Base-by-base conservation (phyloP, 1,140 invertebrate genomes). In the Plodia interpunctella region DNA sequence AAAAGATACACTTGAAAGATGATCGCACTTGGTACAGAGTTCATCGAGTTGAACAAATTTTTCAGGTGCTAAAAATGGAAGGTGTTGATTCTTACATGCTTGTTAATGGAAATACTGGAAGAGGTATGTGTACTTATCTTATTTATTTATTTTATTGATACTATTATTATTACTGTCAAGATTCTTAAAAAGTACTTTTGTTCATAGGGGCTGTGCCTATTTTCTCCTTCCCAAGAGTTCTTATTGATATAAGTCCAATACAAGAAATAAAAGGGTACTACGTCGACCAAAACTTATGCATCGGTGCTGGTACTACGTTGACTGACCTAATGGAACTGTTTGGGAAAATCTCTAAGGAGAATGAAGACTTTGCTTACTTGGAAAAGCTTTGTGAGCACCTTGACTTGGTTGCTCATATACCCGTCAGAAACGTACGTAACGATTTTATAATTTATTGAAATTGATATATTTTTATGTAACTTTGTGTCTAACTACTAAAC, bases 371-470 rank as follows among this genome's bases (percentile, higher is more conserved):
- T 63, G 70, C 74, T 1, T 93, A 94, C 68, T 70, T 93, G 18
- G 69, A 70, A 17, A 85, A 90, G 30, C 72, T 94, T 13, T 92
- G 91, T 18, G 85, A 92, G 59, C 94, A 95, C 74, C 87, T 95
- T 15, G 92, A 94, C 71, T 76, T 94, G 38, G 91, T 95, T 20
- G 94, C 93, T 2, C 93, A 92, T 73, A 91, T 94, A 35, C 91
- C 94, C 4, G 91, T 95, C 10, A 86, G 93, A 82, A 95, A 95
- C 83, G 93, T 94, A 81, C 88, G 90, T 90, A 65, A n/a, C 55
- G 54, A 15, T 44, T 44, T 44, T 1, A 5, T 15, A 92, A 92
- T 72, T 91, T 94, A 32, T 91, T 94, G 2, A 95, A 9, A 86
- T 93, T 81, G 94, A 95, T 83, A 93, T 94, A 81, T 87, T 90